Base-by-base conservation (phyloP, 2,113 vertebrate genomes). In the Pongo abelii region DNA sequence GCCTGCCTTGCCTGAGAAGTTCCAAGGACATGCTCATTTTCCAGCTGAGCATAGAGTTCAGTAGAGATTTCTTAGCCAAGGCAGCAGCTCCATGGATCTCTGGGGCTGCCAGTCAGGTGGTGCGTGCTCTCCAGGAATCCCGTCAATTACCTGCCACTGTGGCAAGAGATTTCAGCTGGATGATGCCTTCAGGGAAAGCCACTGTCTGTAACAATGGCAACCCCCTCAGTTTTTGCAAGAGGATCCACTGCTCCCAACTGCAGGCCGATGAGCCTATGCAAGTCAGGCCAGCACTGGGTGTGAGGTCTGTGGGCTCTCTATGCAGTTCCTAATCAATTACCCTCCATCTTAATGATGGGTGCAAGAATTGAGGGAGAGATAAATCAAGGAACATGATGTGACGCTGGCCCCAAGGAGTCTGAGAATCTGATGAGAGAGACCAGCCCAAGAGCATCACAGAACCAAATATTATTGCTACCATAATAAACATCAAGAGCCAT, bases 11-110 rank as follows among this genome's bases (percentile, higher is more conserved):
- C 46, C 75, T 16, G 91, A 69, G 69, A 57, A 38, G 38, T 83
- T 89, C 97, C 93, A 96, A 97, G 97, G 89, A 83, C 81, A 55
- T 30, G 22, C 38, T 55, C 10, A 0, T 84, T 96, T 91, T 83
- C n/a, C 55, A 70, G 96, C 43, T 16, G 61, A 93, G 89, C 38
- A 20, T 14, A 90, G 95, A 70, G 72, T 50, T 89, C 55, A 87
- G 72, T 7, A 13, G 80, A 64, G 79, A 89, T 48, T 87, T 92
- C 87, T 90, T 72, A n/a, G 84, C 13, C 40, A 52, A 86, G 59
- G 72, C 46, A 67, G 67, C 40, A n/a, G 64, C 22, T 92, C 84
- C 0, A 0, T 23, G 30, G 88, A 70, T 84, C 75, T 59, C 20
- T n/a, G 27, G 57, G 91, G 89, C 85, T 12, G 9, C 78, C 83